Conservation (phyloP, 2,888 invertebrate genomes). For the Ferdinandea cuprea region DNA sequence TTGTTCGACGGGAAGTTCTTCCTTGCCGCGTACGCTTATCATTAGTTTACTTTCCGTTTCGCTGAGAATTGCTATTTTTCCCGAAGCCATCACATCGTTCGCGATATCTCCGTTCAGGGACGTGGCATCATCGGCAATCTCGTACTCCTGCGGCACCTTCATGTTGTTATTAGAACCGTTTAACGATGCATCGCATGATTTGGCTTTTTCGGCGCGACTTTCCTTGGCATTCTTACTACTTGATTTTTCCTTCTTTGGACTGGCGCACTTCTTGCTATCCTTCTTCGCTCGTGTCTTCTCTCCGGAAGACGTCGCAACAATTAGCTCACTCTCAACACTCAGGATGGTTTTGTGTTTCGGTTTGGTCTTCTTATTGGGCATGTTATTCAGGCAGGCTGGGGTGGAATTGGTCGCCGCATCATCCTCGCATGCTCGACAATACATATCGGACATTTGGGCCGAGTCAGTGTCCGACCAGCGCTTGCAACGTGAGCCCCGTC, state of each 20-base stretch:
- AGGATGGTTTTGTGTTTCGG: slow-evolving; percentile 80
- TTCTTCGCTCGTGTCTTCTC: slow-evolving; percentile 63
- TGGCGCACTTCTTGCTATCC: slow-evolving; percentile 66
- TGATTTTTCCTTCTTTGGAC: slow-evolving; percentile 69
- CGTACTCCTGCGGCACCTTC: slow-evolving; percentile 83
- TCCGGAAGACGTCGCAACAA: slow-evolving; percentile 77
- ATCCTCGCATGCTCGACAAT: slow-evolving; percentile 83
- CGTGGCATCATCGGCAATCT: slow-evolving; percentile 85
- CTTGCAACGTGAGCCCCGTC: slow-evolving; percentile 79
- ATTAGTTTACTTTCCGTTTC: slow-evolving; percentile 83
- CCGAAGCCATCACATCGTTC: slow-evolving; percentile 71
- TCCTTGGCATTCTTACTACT: slow-evolving; percentile 76
- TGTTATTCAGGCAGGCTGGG: slow-evolving; percentile 84
- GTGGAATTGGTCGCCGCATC: slow-evolving; percentile 80
- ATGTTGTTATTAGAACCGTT: slow-evolving; percentile 76
- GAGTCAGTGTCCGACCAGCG: slow-evolving; percentile 80
- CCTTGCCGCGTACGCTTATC: slow-evolving; percentile 87
- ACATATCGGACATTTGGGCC: slow-evolving; percentile 86
- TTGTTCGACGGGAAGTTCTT: slow-evolving; percentile 87
- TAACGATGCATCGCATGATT: slow-evolving; percentile 72
- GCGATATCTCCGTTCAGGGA: slow-evolving; percentile 82
- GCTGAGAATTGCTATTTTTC: slow-evolving; percentile 84
- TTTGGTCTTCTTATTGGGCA: slow-evolving; percentile 80
- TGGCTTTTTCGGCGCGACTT: slow-evolving; percentile 75
- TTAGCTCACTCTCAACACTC: slow-evolving; percentile 82